phyloP scores from a whole-genome alignment of 2,797 vertebrate species.

The Sarcophilus harrisii region DNA sequence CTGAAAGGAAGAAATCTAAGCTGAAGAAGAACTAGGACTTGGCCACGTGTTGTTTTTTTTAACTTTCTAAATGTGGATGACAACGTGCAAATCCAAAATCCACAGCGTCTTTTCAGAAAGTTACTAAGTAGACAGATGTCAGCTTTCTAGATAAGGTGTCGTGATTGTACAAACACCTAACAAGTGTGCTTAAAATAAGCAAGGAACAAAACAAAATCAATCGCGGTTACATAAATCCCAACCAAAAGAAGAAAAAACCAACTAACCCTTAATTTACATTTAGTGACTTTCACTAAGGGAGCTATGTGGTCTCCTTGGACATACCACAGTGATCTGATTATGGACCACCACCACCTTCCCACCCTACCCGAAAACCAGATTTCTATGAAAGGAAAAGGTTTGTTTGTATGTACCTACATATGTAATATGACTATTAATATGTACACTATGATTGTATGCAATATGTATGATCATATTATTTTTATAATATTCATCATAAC shows the following conservation, averaged over 20 bases:
- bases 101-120: slow-evolving; percentile 34
- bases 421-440: no score
- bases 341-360: no score
- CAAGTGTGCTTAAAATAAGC: background rate
- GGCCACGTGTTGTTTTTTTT: slow-evolving; percentile 24
- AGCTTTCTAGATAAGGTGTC: slow-evolving; percentile 25
- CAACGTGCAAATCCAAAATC: slow-evolving; percentile 22
- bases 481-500: no score
- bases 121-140: slow-evolving; percentile 5
- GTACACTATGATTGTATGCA: no score
- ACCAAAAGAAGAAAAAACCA: slow-evolving; percentile 33
- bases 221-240: background rate
- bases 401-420: no score
- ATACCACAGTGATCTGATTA: background rate
- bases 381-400: background rate
- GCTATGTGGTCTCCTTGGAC: background rate
- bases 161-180: slow-evolving; percentile 1
- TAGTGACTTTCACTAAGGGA: slow-evolving; percentile 34
- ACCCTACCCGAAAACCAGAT: background rate
- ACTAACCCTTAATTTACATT: background rate
- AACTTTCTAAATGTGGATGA: slow-evolving; percentile 21
- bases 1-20: slow-evolving; percentile 39
- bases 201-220: background rate
- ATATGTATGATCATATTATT: no score
- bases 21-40: slow-evolving; percentile 15